These are phyloP conservation scores for Meandrina meandrites DNA, from an alignment of 92 coral and sea anemone genomes.

Conservation along the genomic window DNA sequence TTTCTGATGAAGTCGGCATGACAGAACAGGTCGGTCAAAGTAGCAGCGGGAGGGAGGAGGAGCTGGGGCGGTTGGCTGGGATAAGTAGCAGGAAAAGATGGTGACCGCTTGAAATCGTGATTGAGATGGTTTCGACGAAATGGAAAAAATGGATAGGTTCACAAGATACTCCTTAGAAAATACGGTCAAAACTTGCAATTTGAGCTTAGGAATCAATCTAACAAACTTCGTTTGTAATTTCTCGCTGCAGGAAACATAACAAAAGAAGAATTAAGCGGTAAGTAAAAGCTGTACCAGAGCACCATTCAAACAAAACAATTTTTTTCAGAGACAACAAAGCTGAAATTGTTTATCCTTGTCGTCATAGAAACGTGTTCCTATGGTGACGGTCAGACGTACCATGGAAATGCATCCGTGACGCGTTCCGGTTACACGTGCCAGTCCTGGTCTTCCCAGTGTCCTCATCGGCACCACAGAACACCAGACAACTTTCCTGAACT, in stretches of 20 bases:
- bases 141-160: neutral
- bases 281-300: neutral
- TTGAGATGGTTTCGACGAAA: neutral
- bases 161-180: neutral
- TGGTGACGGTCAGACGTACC: slow-evolving; percentile 72
- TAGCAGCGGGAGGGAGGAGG: neutral
- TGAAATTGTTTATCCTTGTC: neutral
- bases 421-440: slow-evolving; percentile 68
- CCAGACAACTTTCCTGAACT: slow-evolving; percentile 57
- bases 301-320: neutral
- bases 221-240: neutral
- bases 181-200: neutral
- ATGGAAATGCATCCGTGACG: slow-evolving; percentile 64
- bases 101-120: neutral
- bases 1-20: neutral
- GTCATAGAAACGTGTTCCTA: slow-evolving; percentile 55
- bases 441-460: slow-evolving; percentile 68
- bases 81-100: neutral
- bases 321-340: neutral
- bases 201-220: neutral
- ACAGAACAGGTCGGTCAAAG: neutral
- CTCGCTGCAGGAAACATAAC: neutral
- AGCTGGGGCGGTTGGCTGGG: neutral
- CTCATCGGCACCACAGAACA: slow-evolving; percentile 57
- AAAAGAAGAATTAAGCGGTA: slow-evolving; percentile 8